Evolutionary conservation across 2,888 invertebrate genomes (phyloP).

Genomic region (Metellina segmentata): DNA sequence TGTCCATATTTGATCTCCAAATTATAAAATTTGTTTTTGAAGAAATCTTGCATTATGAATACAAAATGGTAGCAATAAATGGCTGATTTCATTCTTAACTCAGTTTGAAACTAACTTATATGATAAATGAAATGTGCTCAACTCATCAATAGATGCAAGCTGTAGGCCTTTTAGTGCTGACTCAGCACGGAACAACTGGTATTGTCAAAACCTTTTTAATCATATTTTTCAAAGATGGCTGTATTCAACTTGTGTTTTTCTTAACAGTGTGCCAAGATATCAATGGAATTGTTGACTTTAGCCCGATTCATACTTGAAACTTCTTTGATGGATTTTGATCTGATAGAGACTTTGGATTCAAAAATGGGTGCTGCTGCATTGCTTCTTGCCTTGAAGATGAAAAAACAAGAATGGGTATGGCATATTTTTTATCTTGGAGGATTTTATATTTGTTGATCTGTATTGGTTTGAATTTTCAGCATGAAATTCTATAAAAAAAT

Average conservation of each 20-base stretch:
- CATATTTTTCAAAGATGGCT: background rate
- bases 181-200: no score
- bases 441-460: background rate
- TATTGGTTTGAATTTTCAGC: background rate
- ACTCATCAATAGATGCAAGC: no score
- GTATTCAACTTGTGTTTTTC: background rate
- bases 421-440: constrained; percentile 63
- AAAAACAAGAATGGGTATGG: constrained; percentile 85
- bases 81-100: no score
- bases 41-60: no score
- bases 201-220: background rate
- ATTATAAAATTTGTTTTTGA: no score
- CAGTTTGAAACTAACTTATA: no score
- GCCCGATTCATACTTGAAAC: constrained; percentile 96
- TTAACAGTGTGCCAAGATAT: constrained; percentile 82
- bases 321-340: constrained; percentile 94
- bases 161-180: no score
- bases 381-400: constrained; percentile 93
- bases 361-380: constrained; percentile 94
- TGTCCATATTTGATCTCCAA: no score
- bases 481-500: background rate
- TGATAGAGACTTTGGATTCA: constrained; percentile 90
- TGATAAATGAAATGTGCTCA: no score
- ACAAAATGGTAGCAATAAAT: no score
- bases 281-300: constrained; percentile 95